Evolutionary conservation across 2,888 invertebrate species (phyloP).

Genomic region (Tryphoninae sp.): DNA sequence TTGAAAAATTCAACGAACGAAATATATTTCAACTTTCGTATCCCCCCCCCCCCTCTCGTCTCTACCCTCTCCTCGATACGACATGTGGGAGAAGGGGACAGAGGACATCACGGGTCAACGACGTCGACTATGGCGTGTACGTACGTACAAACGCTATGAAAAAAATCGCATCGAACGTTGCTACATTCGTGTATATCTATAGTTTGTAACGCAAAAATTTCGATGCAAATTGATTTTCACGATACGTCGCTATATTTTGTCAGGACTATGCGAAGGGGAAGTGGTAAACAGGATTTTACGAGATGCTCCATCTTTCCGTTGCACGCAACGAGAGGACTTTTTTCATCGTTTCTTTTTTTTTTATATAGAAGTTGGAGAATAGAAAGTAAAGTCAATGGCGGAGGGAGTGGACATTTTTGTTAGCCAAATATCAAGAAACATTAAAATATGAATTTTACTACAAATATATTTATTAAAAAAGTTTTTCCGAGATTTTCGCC

Average conservation of each 20-base stretch:
- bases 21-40: conserved; percentile 35
- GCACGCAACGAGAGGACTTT: too few relatives aligned
- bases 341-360: too few relatives aligned
- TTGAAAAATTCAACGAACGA: conserved; percentile 43
- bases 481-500: too few relatives aligned
- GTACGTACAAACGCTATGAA: neutral
- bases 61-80: neutral
- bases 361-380: too few relatives aligned
- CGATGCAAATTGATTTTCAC: conserved; percentile 30
- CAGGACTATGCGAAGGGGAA: neutral
- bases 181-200: neutral
- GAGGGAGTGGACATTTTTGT: too few relatives aligned
- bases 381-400: too few relatives aligned
- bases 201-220: neutral
- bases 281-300: neutral
- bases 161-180: conserved; percentile 23
- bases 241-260: neutral
- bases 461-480: too few relatives aligned
- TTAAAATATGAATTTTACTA: too few relatives aligned
- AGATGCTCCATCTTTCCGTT: neutral
- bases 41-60: too few relatives aligned
- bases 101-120: conserved; percentile 24
- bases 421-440: too few relatives aligned
- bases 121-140: neutral
- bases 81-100: neutral